Evolutionary conservation across 2,113 vertebrate species (phyloP).

Genomic region (Heptranchias perlo): DNA sequence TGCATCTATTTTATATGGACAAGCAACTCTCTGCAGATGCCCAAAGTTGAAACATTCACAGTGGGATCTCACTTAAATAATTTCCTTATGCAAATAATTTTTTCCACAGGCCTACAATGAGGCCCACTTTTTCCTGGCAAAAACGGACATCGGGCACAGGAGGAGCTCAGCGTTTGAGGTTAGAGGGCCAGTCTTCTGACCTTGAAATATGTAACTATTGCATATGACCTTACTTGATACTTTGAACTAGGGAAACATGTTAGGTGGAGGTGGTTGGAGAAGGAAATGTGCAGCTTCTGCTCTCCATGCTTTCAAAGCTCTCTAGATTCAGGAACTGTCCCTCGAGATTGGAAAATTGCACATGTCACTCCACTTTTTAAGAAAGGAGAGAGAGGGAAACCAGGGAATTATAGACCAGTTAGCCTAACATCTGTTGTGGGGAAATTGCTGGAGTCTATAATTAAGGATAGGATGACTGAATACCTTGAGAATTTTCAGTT

Average conservation of each 20-base stretch:
- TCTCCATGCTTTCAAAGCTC: no score
- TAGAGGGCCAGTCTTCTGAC: background rate
- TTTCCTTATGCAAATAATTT: background rate
- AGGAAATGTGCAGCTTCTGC: background rate
- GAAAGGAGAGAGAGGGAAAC: no score
- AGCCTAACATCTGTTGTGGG: no score
- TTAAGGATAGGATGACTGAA: no score
- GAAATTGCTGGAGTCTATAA: no score
- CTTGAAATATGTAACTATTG: background rate
- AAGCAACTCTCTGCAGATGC: background rate
- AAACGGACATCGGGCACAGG: background rate
- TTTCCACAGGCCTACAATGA: background rate
- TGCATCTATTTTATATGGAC: background rate
- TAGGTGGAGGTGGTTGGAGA: no score
- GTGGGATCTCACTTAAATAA: background rate
- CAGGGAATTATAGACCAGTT: no score
- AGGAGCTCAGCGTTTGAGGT: background rate
- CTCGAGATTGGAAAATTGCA: no score
- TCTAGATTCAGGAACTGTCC: no score
- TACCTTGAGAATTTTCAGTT: no score
- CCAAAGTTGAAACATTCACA: background rate
- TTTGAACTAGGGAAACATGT: background rate
- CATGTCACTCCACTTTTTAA: no score
- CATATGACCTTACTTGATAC: background rate
- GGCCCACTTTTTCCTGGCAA: background rate